Evolutionary conservation across 2,113 vertebrate genomes (phyloP), one percentile per base, ranked within the genome.

Genomic region (Sterrhoptilus dennistouni): DNA sequence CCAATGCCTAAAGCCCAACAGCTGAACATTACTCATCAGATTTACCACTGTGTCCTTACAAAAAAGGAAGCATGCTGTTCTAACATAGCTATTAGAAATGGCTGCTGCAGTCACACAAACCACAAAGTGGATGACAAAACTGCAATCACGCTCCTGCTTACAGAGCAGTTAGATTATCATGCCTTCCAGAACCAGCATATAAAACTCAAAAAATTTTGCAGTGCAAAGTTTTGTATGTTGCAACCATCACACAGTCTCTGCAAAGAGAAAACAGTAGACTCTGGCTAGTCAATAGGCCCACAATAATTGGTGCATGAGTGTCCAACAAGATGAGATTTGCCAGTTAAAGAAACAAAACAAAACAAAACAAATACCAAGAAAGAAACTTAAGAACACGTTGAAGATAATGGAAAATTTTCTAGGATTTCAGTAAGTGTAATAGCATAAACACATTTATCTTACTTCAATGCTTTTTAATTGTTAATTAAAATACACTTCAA

Each of bases 1-100:
- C 74, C 72, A 74, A 2, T 28, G 42, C 33, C 44, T 68, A 50
- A 72, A 94, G 61, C 52, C 64, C 69, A 92, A 83, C 71, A 96
- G 93, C 95, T 95, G 88, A 87, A 86, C 68, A 56, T 90, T 93
- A 96, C 64, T 95, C 93, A 95, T 96, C 90, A 87, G 44, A 83
- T 90, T 88, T 71, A 83, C 76, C 86, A 74, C 76, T 31, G 47
- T 25, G 54, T 52, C 60, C 68, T 89, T 40, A 83, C 59, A 59
- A 64, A 89, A 86, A 63, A 3, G 28, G 59, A 92, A 56, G 56
- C 76, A 54, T 31, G 52, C 68, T 80, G 59, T 63, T 70, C 66
- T 74, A 74, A 82, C 90, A 50, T 19, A 90, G 82, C 69, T 83
- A 69, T 83, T 81, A 81, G 72, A 83, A 83, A 78, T 66, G 93